A percentile compares a stretch with the other conserved stretches of the same genome.
These are phyloP conservation scores for Thaleichthys pacificus DNA, from an alignment of 2,797 vertebrate species.

Conservation along the genomic window DNA sequence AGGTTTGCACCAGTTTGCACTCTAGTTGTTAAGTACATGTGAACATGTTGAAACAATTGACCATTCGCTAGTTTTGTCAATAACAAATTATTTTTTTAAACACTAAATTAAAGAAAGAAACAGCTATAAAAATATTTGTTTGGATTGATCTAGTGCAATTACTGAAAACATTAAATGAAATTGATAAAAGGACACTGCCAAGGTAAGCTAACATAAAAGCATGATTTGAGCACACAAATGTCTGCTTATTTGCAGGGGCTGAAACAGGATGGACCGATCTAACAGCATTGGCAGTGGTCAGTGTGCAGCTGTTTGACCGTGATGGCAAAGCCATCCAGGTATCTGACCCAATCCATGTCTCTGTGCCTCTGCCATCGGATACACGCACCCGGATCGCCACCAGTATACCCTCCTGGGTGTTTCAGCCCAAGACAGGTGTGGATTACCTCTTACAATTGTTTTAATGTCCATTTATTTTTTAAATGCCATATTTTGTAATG, in stretches of 20 bases:
- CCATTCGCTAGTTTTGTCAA: no score
- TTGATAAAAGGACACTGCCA: no score
- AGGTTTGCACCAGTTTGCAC: constrained; percentile 64
- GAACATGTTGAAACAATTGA: background rate
- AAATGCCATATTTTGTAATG: no score
- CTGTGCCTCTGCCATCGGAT: constrained; percentile 84
- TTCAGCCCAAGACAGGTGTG: constrained; percentile 85
- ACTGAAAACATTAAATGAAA: no score
- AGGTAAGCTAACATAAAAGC: no score
- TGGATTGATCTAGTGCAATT: no score
- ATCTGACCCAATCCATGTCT: constrained; percentile 86
- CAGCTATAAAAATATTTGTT: no score
- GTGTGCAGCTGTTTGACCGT: constrained; percentile 85
- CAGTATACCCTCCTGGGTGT: constrained; percentile 89
- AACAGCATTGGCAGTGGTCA: constrained; percentile 85
- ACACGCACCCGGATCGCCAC: constrained; percentile 78
- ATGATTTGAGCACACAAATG: no score
- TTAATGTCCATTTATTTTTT: no score
- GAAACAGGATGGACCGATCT: constrained; percentile 89
- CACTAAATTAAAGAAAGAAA: no score
- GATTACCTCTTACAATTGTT: background rate
- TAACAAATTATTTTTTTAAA: no score
- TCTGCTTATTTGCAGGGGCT: constrained; percentile 61
- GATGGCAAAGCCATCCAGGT: constrained; percentile 84
- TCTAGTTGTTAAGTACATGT: background rate